These are phyloP conservation scores for Drosophila kepulauana DNA, from an alignment of 1,140 invertebrate species.

Conservation along the genomic window DNA sequence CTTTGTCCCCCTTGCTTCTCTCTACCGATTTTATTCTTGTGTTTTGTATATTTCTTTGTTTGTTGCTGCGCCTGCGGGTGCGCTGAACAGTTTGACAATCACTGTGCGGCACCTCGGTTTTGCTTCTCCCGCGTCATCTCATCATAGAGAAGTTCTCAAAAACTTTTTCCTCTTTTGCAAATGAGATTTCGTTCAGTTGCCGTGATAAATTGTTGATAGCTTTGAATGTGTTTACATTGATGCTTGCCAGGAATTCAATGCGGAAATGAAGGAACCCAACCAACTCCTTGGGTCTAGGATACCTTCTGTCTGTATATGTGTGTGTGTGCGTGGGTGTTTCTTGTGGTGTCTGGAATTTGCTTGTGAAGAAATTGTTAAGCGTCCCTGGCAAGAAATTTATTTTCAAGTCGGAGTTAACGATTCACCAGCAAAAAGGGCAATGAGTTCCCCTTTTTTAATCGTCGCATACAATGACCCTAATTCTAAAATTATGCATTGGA, in stretches of 20 bases:
- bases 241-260: conserved; percentile 45
- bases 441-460: conserved; percentile 38
- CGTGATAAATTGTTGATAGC: conserved; percentile 82
- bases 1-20: not conserved
- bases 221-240: conserved; percentile 72
- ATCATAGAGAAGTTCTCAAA: conserved; percentile 25
- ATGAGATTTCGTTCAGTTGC: conserved; percentile 78
- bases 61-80: conserved; percentile 22
- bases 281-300: conserved; percentile 6
- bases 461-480: conserved; percentile 59
- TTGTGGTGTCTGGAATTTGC: conserved; percentile 58
- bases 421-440: not conserved
- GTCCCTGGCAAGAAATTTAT: conserved; percentile 56
- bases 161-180: conserved; percentile 70
- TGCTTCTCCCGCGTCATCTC: not conserved
- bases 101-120: conserved; percentile 23
- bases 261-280: conserved; percentile 35
- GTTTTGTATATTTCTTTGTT: conserved; percentile 35
- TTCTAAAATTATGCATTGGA: conserved; percentile 60
- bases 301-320: not conserved
- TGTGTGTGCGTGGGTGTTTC: conserved; percentile 15
- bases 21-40: conserved; percentile 1
- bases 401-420: conserved; percentile 23
- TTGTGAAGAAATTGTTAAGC: conserved; percentile 55
- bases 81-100: conserved; percentile 64